phyloP scores from a whole-genome alignment of 2,888 invertebrate species.

The Cistogaster globosa region DNA sequence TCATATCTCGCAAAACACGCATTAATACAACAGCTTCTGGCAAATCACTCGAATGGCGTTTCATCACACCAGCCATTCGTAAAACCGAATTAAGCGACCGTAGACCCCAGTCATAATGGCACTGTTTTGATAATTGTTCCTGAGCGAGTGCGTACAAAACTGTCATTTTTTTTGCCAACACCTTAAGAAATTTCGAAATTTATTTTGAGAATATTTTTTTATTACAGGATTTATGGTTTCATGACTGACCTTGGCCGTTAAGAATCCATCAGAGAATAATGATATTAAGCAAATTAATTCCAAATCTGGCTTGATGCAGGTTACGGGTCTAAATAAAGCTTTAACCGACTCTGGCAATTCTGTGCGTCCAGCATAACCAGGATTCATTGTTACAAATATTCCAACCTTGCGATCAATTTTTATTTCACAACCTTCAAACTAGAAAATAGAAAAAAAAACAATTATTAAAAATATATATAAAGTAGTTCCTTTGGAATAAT shows the following conservation, averaged over 20 bases:
- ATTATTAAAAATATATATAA: background rate
- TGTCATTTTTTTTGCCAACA: conserved; percentile 96
- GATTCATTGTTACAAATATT: conserved; percentile 98
- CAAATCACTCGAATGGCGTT: conserved; percentile 90
- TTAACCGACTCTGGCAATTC: conserved; percentile 97
- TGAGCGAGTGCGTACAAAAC: conserved; percentile 93
- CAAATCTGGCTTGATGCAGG: conserved; percentile 95
- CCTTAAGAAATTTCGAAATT: conserved; percentile 78
- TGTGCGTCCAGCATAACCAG: conserved; percentile 95
- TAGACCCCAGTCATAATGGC: conserved; percentile 96
- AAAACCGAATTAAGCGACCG: conserved; percentile 95
- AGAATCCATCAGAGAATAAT: conserved; percentile 95
- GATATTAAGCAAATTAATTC: conserved; percentile 96
- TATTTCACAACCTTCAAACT: conserved; percentile 94
- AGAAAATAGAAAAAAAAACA: conserved; percentile 31
- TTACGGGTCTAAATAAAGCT: conserved; percentile 94
- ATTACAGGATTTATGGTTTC: too few relatives aligned
- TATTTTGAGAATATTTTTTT: background rate
- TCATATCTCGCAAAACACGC: conserved; percentile 96
- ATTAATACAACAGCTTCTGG: conserved; percentile 94
- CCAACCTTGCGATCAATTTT: conserved; percentile 92
- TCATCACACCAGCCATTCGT: conserved; percentile 95
- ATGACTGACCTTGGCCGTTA: conserved; percentile 89
- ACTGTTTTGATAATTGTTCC: conserved; percentile 95
- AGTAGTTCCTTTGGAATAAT: background rate